Evolutionary conservation across 2,797 vertebrate species (phyloP).

Genomic region (Streptopelia turtur): DNA sequence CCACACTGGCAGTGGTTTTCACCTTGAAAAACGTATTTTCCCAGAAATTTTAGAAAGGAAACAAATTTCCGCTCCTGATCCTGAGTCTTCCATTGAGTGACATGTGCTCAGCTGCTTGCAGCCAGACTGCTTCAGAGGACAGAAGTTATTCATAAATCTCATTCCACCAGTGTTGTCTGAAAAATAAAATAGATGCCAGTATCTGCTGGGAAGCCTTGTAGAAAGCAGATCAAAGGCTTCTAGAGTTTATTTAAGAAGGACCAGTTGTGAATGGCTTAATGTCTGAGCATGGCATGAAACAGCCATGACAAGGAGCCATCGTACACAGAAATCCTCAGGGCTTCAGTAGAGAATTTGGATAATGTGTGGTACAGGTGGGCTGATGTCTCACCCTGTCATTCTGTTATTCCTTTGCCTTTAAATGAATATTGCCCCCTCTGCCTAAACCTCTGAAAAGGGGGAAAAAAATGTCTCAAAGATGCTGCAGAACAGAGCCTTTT

Average conservation of each 20-base stretch:
- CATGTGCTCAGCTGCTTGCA: slow-evolving; percentile 46
- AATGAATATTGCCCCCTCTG: background rate
- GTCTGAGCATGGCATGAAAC: slow-evolving; percentile 35
- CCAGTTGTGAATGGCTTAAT: slow-evolving; percentile 66
- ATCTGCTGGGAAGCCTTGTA: slow-evolving; percentile 41
- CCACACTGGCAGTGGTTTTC: background rate
- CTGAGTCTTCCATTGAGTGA: background rate
- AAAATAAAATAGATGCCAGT: slow-evolving; percentile 56
- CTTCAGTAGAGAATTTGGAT: slow-evolving; percentile 40
- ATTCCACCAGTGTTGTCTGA: slow-evolving; percentile 37
- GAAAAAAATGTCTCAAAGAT: background rate
- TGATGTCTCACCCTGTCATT: background rate
- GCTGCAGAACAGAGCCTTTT: background rate
- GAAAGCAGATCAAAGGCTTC: slow-evolving; percentile 61
- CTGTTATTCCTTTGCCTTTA: background rate
- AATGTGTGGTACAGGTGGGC: slow-evolving; percentile 26
- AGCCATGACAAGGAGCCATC: background rate
- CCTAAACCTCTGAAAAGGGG: background rate
- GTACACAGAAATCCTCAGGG: background rate
- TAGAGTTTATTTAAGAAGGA: slow-evolving; percentile 60
- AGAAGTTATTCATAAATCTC: slow-evolving; percentile 60
- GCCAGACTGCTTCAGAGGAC: slow-evolving; percentile 4
- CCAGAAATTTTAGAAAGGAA: background rate
- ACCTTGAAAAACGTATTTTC: background rate
- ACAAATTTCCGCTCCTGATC: background rate